Evolutionary conservation across 2,888 invertebrate species (phyloP), one percentile per base, ranked within the genome.

Genomic region (Sicus ferrugineus): DNA sequence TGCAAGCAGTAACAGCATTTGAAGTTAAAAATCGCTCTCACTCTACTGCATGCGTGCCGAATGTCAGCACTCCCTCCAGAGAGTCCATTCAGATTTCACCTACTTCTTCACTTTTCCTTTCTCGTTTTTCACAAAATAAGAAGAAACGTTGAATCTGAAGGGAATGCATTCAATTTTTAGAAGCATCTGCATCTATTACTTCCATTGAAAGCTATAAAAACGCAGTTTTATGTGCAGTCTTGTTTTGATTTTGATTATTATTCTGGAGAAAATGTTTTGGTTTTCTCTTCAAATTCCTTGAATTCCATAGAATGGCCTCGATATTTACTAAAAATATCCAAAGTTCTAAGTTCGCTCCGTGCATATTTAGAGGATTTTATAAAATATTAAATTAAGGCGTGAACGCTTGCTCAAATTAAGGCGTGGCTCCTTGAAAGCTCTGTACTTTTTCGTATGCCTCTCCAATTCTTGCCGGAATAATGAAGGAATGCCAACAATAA

Each of bases 131-230:
- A 54, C 54, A 66, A 52, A 38, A 38, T 9, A 63, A 30, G n/a
- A 34, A 64, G 50, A 34, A 3, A 23, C 26, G 54, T 26, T 26
- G 16, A 21, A 42, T 52, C 54, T 54, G 54, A 7, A 54, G 54
- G 65, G 65, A 66, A 66, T 54, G 65, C 65, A 66, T 54, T 66
- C 56, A 66, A 66, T 66, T 65, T 65, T 52, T 31, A 65, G 52
- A 65, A 65, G 34, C 64, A 46, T 14, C 34, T 19, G 52, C n/a
- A 30, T 63, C 46, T n/a, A n/a, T n/a, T n/a, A n/a, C 63, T 63
- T 48, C 48, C 19, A 5, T 11, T 48, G 26, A 28, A 48, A 63
- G 48, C n/a, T n/a, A n/a, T n/a, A n/a, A n/a, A n/a, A n/a, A n/a
- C n/a, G n/a, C n/a, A n/a, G n/a, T n/a, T n/a, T n/a, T n/a, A n/a